A percentile compares a stretch with the other conserved stretches of the same genome.
Conservation (phyloP, 2,888 invertebrate genomes). For the Drosophila kambysellisi region DNA sequence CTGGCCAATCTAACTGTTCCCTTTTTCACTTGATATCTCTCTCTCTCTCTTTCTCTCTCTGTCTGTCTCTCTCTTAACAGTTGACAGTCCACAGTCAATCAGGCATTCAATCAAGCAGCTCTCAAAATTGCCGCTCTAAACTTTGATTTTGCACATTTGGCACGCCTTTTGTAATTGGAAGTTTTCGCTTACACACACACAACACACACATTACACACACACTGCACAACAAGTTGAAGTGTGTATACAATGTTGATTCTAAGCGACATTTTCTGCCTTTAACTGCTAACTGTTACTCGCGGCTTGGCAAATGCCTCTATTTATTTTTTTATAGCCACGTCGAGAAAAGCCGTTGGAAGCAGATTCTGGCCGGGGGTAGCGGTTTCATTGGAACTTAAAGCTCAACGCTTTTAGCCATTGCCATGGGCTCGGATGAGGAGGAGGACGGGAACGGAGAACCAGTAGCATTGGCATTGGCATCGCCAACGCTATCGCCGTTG, state of each 20-base stretch:
- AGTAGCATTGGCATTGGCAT: slow-evolving; percentile 11
- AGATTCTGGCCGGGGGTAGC: not conserved
- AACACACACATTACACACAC: no score
- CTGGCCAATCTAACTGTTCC: slow-evolving; percentile 30
- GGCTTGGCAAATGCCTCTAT: slow-evolving; percentile 38
- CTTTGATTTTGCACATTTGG: slow-evolving; percentile 75
- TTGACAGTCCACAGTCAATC: slow-evolving; percentile 60
- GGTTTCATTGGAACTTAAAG: slow-evolving; percentile 42
- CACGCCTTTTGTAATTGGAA: slow-evolving; percentile 71
- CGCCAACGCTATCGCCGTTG: slow-evolving; percentile 27
- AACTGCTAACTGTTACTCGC: slow-evolving; percentile 45
- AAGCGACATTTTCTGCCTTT: slow-evolving; percentile 52
- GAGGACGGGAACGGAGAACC: slow-evolving; percentile 1
- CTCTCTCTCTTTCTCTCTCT: not conserved
- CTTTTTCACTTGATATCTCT: slow-evolving; percentile 15
- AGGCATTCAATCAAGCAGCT: slow-evolving; percentile 72
- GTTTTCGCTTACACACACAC: slow-evolving; percentile 41
- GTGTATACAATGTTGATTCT: slow-evolving; percentile 54
- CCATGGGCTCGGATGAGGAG: slow-evolving; percentile 5
- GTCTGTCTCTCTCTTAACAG: not conserved
- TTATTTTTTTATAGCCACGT: slow-evolving; percentile 42
- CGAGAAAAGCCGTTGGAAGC: not conserved
- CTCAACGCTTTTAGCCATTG: slow-evolving; percentile 69
- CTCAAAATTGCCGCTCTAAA: slow-evolving; percentile 61
- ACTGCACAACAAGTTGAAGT: no score